phyloP scores from a whole-genome alignment of 2,888 invertebrate species.

The Drosophila macrothrix region DNA sequence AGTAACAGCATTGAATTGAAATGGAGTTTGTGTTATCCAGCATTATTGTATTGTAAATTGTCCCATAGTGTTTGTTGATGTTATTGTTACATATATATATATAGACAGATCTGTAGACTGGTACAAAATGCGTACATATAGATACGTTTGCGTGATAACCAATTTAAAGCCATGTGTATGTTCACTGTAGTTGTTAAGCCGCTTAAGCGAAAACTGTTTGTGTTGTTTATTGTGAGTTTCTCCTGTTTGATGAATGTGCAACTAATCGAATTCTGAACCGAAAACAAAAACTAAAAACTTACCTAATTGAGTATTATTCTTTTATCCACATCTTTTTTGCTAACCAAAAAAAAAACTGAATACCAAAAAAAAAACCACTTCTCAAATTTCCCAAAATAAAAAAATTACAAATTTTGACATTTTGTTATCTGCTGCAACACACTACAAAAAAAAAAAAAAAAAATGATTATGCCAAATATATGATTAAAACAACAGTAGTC shows the following conservation, averaged over 20 bases:
- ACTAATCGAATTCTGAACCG: constrained; percentile 52
- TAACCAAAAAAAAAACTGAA: constrained; percentile 55
- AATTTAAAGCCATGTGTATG: constrained; percentile 39
- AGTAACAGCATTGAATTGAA: background rate
- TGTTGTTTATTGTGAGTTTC: constrained; percentile 60
- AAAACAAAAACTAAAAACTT: constrained; percentile 60
- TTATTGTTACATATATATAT: constrained; percentile 7
- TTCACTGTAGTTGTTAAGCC: constrained; percentile 56
- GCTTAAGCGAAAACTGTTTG: constrained; percentile 51
- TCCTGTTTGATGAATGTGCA: constrained; percentile 68
- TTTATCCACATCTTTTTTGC: constrained; percentile 78
- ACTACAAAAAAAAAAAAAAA: constrained; percentile 26
- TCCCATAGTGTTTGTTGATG: constrained; percentile 31
- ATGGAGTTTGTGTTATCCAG: background rate
- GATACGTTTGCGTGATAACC: constrained; percentile 27
- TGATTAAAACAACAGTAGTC: constrained; percentile 86
- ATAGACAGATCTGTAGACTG: background rate
- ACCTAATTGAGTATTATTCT: constrained; percentile 80
- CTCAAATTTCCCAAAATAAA: constrained; percentile 46
- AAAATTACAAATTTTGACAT: constrained; percentile 25
- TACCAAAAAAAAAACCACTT: constrained; percentile 35
- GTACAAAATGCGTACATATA: constrained; percentile 14
- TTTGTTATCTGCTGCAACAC: constrained; percentile 21
- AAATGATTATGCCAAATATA: constrained; percentile 41
- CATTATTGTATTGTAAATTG: constrained; percentile 29